Percentiles rank a stretch among this genome's conserved stretches.
These are phyloP conservation scores for Eunapius fragilis DNA, from an alignment of 37 sponge, comb jelly and placozoan genomes.

Conservation along the genomic window DNA sequence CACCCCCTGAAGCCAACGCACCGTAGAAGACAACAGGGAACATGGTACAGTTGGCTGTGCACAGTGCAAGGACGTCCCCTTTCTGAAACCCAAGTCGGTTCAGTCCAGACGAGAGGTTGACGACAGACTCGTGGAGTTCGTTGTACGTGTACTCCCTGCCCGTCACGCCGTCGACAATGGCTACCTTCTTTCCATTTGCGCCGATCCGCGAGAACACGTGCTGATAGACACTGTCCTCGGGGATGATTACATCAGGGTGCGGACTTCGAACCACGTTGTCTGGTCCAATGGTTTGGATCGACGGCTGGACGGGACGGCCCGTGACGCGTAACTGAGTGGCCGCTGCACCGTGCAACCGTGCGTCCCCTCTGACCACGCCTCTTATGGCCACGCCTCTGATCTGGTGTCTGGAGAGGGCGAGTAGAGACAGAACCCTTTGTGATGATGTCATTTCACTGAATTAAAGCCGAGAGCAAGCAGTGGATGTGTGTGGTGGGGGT, in stretches of 20 bases:
- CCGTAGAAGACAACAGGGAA: conserved; percentile 58
- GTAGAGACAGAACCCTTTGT: neutral
- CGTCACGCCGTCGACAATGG: conserved; percentile 49
- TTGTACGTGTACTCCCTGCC: conserved; percentile 54
- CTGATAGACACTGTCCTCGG: conserved; percentile 25
- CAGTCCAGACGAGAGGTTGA: conserved; percentile 55
- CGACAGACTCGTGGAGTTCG: conserved; percentile 37
- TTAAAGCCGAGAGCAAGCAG: too few relatives aligned
- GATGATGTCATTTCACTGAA: neutral
- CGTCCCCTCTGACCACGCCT: neutral
- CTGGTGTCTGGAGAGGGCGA: neutral
- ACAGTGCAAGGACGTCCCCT: conserved; percentile 65
- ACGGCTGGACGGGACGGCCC: neutral
- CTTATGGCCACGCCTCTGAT: too few relatives aligned
- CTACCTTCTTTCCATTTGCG: conserved; percentile 36
- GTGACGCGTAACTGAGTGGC: neutral
- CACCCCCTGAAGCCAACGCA: conserved; percentile 71
- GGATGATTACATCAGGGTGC: conserved; percentile 27
- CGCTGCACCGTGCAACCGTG: neutral
- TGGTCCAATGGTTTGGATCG: neutral
- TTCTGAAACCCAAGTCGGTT: conserved; percentile 43
- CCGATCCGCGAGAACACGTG: conserved; percentile 26
- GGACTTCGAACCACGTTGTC: conserved; percentile 59
- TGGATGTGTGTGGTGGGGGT: too few relatives aligned
- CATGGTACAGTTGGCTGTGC: conserved; percentile 58